A percentile compares a stretch with the other conserved stretches of the same genome.
Evolutionary conservation across 2,113 vertebrate genomes (phyloP).

Genomic region (Oryzias javanicus): DNA sequence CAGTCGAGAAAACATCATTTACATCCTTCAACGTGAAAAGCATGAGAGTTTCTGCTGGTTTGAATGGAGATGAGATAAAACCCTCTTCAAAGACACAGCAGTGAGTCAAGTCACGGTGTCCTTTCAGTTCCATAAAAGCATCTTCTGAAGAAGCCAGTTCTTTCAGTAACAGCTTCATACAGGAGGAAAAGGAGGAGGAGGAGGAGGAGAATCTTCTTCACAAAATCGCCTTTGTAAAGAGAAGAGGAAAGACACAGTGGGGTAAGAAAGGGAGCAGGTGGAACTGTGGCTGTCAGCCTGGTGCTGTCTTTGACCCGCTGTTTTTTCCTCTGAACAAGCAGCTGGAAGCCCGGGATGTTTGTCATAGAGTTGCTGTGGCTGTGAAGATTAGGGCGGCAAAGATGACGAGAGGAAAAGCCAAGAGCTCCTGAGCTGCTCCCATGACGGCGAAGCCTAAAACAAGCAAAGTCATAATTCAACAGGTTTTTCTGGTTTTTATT

Average conservation of each 20-base stretch:
- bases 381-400: slow-evolving; percentile 86
- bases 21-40: slow-evolving; percentile 46
- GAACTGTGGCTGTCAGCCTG: slow-evolving; percentile 33
- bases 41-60: slow-evolving; percentile 43
- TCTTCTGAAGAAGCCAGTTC: slow-evolving; percentile 47
- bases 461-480: slow-evolving; percentile 16
- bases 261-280: slow-evolving; percentile 40
- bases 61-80: slow-evolving; percentile 31
- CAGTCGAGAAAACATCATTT: slow-evolving; percentile 32
- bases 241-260: slow-evolving; percentile 41
- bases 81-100: slow-evolving; percentile 39
- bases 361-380: slow-evolving; percentile 80
- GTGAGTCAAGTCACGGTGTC: slow-evolving; percentile 41
- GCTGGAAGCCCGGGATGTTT: slow-evolving; percentile 38
- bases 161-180: slow-evolving; percentile 51
- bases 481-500: neutral
- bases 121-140: slow-evolving; percentile 53
- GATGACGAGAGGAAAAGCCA: slow-evolving; percentile 77
- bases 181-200: slow-evolving; percentile 38
- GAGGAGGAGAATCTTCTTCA: slow-evolving; percentile 24
- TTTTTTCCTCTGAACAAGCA: slow-evolving; percentile 37
- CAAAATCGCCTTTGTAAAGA: slow-evolving; percentile 40
- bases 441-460: slow-evolving; percentile 82
- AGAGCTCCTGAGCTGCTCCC: slow-evolving; percentile 81
- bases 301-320: slow-evolving; percentile 49